Evolutionary conservation across 2,888 invertebrate species (phyloP).

Genomic region (Microctonus aethiopoides): DNA sequence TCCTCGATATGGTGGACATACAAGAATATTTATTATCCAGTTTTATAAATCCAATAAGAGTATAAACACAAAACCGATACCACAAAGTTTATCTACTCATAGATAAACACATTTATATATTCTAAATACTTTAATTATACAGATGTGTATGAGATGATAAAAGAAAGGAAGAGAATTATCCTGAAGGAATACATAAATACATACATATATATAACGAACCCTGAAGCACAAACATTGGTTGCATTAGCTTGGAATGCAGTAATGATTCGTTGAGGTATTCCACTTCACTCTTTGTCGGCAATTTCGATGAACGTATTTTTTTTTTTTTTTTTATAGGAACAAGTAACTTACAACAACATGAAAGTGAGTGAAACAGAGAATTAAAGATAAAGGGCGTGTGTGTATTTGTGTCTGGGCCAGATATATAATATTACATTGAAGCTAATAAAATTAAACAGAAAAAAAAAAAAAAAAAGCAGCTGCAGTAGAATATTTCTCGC

Average conservation of each 20-base stretch:
- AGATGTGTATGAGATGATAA: background rate
- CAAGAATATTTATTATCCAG: conserved; percentile 39
- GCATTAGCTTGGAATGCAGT: conserved; percentile 34
- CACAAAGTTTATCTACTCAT: too few relatives aligned
- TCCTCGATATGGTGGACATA: conserved; percentile 34
- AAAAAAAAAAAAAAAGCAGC: too few relatives aligned
- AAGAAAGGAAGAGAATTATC: background rate
- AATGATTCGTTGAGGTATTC: conserved; percentile 18
- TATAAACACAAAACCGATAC: background rate
- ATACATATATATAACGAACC: too few relatives aligned
- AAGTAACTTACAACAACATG: background rate
- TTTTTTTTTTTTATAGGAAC: background rate
- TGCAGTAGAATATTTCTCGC: conserved; percentile 16
- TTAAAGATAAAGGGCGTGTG: background rate
- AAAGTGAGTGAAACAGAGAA: background rate
- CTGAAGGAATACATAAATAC: conserved; percentile 1
- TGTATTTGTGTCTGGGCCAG: background rate
- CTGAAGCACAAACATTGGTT: conserved; percentile 25
- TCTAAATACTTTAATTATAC: background rate
- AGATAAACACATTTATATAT: too few relatives aligned
- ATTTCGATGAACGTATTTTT: conserved; percentile 5
- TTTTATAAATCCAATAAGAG: conserved; percentile 10
- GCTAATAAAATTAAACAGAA: conserved; percentile 5
- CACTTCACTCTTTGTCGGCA: background rate
- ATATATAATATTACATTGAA: background rate